Conservation (phyloP, 2,888 invertebrate species). For the Ecdyonurus torrentis region DNA sequence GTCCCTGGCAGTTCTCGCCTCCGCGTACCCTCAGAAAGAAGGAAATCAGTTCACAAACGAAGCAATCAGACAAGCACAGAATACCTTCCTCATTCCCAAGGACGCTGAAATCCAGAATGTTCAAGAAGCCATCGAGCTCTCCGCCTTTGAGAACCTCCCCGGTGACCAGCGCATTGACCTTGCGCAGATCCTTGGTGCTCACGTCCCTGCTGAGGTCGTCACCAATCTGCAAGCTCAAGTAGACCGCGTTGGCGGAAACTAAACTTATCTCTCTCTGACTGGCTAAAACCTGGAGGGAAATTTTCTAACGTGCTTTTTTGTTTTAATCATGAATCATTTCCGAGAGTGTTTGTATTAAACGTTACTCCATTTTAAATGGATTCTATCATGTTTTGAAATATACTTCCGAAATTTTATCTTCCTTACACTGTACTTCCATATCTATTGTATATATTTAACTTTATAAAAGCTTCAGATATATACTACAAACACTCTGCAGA, state of each 20-base stretch:
- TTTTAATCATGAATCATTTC: no score
- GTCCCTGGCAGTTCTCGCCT: conserved; percentile 28
- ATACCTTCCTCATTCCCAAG: conserved; percentile 67
- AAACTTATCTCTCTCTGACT: no score
- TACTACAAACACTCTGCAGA: no score
- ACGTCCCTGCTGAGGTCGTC: conserved; percentile 73
- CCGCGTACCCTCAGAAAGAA: conserved; percentile 33
- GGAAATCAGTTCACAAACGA: conserved; percentile 71
- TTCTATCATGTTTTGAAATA: no score
- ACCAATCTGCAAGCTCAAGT: conserved; percentile 74
- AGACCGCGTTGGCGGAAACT: conserved; percentile 50
- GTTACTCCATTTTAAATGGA: no score
- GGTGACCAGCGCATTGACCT: conserved; percentile 69
- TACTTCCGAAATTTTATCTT: no score
- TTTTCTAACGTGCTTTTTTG: no score
- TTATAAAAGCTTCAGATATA: no score
- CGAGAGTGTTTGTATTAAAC: no score
- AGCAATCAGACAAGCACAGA: conserved; percentile 74
- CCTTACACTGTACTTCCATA: no score
- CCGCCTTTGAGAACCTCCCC: conserved; percentile 73
- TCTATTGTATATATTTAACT: no score
- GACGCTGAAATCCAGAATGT: conserved; percentile 77
- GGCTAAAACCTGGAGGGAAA: no score
- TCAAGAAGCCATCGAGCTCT: conserved; percentile 71
- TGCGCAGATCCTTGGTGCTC: conserved; percentile 59